Conservation (phyloP, 2,113 vertebrate genomes). For the cat (Felis catus) region F.catus_Fca126_mat1.0 CM031420.1:80835001-80835500, state of each 20-base stretch:
- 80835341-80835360: not conserved
- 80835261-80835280: not conserved
- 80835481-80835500: not conserved
- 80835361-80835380: not conserved
- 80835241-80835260: not conserved
- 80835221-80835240: not conserved
- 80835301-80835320: not conserved
- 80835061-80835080: conserved; percentile 91
- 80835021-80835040: conserved; percentile 96
- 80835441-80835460: not conserved
- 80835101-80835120: not conserved
- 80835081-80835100: not conserved
- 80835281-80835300: conserved; percentile 3
- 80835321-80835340: not conserved
- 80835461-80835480: not conserved
- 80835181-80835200: conserved; percentile 28
- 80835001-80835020: conserved; percentile 98
- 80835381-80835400: not conserved
- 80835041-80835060: conserved; percentile 98
- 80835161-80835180: not conserved
- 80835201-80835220: conserved; percentile 19
- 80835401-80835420: not conserved
- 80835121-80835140: not conserved
- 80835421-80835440: not conserved
- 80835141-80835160: not conserved